A percentile compares a stretch with the other conserved stretches of the same genome.
phyloP scores from a whole-genome alignment of 2,888 invertebrate genomes.

The Diaprepes abbreviatus region DNA sequence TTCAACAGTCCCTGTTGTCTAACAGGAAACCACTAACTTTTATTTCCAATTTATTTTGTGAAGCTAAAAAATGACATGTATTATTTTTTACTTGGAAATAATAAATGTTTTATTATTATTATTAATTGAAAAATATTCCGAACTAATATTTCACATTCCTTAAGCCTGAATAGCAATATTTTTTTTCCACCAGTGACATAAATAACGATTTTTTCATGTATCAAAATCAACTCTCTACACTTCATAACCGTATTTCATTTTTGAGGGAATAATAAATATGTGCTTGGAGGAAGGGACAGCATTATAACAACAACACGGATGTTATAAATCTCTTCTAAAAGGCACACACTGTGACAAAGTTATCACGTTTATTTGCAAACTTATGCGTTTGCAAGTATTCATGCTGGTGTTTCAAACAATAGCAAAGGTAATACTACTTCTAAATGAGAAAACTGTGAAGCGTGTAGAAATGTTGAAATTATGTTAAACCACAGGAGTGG shows the following conservation, averaged over 20 bases:
- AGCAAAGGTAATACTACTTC: slow-evolving; percentile 11
- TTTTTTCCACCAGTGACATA: no score
- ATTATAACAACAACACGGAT: slow-evolving; percentile 50
- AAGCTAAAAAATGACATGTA: no score
- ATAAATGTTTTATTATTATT: no score
- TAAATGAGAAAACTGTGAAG: slow-evolving; percentile 15
- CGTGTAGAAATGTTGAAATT: slow-evolving; percentile 14
- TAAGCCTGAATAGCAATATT: no score
- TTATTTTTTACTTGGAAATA: no score
- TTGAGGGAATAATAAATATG: slow-evolving; percentile 7
- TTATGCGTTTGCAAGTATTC: slow-evolving; percentile 25
- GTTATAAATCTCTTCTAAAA: slow-evolving; percentile 53
- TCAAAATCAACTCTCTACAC: no score
- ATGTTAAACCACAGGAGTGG: slow-evolving; percentile 6
- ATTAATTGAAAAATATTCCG: no score
- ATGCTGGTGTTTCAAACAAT: slow-evolving; percentile 16
- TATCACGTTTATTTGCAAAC: slow-evolving; percentile 26
- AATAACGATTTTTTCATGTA: no score
- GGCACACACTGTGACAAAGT: slow-evolving; percentile 41
- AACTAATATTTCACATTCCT: no score
- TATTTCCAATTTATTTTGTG: no score
- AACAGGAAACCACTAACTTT: no score
- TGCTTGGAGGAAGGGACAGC: not conserved
- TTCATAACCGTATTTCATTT: not conserved
- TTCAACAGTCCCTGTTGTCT: no score